Conservation (phyloP, 2,797 vertebrate genomes). For the Vespertilio murinus region DNA sequence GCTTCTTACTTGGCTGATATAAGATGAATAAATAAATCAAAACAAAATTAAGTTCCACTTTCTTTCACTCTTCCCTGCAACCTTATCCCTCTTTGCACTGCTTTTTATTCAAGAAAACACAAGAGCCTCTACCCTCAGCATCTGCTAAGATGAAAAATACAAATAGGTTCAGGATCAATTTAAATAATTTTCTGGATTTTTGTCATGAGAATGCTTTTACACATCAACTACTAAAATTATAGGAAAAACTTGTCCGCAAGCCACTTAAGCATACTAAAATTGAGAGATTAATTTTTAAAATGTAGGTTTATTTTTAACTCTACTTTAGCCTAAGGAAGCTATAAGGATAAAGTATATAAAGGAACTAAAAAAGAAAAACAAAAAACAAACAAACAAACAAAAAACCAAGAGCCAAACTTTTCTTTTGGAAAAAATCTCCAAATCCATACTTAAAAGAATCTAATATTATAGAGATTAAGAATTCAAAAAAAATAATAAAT, state of each 20-base stretch:
- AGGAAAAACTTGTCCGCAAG: not conserved
- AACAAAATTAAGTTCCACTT: not conserved
- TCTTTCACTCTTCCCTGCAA: not conserved
- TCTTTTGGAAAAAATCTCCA: slow-evolving; percentile 30
- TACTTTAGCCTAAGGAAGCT: not conserved
- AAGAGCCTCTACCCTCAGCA: not conserved
- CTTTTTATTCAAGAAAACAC: not conserved
- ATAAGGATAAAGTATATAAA: not conserved
- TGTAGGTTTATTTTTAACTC: slow-evolving; percentile 5
- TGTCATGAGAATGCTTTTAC: not conserved
- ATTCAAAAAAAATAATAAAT: slow-evolving; percentile 14
- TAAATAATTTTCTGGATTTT: not conserved
- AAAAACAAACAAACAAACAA: not conserved
- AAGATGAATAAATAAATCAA: not conserved
- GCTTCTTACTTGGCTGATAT: not conserved
- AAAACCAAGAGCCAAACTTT: not conserved
- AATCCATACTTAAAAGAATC: not conserved
- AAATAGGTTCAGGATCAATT: not conserved
- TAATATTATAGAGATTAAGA: slow-evolving; percentile 14
- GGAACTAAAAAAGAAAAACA: not conserved
- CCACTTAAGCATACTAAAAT: not conserved
- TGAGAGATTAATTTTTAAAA: not conserved
- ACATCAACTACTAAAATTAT: not conserved
- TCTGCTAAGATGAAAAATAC: not conserved
- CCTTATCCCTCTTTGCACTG: not conserved